These are phyloP conservation scores for Clupea harengus DNA, from an alignment of 2,113 vertebrate genomes.

Conservation along the genomic window DNA sequence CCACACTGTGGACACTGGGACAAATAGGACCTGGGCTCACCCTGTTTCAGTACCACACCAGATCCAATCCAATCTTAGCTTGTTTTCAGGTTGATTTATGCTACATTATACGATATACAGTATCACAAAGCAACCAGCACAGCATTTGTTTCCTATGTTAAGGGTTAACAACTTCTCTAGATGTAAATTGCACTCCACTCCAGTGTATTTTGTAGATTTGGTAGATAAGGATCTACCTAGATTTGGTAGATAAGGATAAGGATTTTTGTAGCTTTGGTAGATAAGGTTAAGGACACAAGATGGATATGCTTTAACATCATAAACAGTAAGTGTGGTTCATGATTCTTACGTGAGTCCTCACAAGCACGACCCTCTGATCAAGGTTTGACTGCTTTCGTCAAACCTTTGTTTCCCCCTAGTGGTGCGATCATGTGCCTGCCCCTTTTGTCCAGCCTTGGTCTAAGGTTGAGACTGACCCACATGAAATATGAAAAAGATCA, in stretches of 20 bases:
- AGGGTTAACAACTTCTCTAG: too few relatives aligned
- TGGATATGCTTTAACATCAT: neutral
- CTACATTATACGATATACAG: neutral
- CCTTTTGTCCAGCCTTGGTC: neutral
- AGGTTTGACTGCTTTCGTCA: neutral
- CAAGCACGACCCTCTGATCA: neutral
- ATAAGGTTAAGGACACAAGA: too few relatives aligned
- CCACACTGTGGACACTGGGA: neutral
- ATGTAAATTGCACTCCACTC: too few relatives aligned
- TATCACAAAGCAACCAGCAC: too few relatives aligned
- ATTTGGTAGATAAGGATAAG: too few relatives aligned
- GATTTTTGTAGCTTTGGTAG: too few relatives aligned
- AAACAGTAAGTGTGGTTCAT: neutral
- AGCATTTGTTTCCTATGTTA: too few relatives aligned
- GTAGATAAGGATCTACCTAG: too few relatives aligned
- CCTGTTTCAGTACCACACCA: neutral
- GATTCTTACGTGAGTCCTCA: neutral
- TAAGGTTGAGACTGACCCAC: neutral
- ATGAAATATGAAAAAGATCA: neutral
- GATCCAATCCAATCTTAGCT: neutral
- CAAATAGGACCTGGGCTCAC: neutral
- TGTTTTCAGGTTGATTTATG: neutral
- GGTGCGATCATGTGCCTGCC: neutral
- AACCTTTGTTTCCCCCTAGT: neutral
- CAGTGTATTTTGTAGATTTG: too few relatives aligned